Evolutionary conservation across 2,113 vertebrate species (phyloP), one percentile per base, ranked within the genome.

Genomic region (Cyprinodon brontotheroides): DNA sequence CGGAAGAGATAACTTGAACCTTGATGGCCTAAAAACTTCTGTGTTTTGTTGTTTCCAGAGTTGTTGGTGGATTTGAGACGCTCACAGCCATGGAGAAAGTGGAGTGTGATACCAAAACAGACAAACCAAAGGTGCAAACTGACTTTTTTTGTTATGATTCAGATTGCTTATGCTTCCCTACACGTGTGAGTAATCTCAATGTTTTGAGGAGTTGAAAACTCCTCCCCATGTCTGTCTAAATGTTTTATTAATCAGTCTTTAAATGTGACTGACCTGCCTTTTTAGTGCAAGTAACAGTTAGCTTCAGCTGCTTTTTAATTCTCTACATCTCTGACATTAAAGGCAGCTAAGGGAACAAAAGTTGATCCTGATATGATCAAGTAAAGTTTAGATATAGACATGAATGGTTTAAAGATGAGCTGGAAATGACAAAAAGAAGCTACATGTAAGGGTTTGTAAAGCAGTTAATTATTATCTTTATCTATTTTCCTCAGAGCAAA

Each of bases 11-110:
- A 57, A 57, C 50, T 45, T 11, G 6, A 45, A 11, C 43, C 43
- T 45, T 45, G 5, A 45, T 0, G 17, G 10, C 20, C 20, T 10
- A 0, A 40, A 48, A 4, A 1, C 40, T 22, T 50, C 1, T 66
- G 15, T 70, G 10, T 59, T 68, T 13, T 74, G 60, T 71, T 64
- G 17, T 38, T 65, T 84, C 9, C 83, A 99, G 98, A 87, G 95
- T 99, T 12, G 98, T 99, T 12, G 98, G 98, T 72, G 98, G 98
- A 39, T 98, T 99, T 80, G 98, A 99, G 80, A 75, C 97, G 0
- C 92, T 99, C 79, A 97, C 97, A 0, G 96, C 98, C 41, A 96
- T 99, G 97, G 98, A 99, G 92, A 99, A 97, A 0, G 95, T 99
- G 68, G 98, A 98, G 83, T 96, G 95, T 41, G 95, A 99, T 83